Percentiles rank a stretch among this genome's conserved stretches.
These are phyloP conservation scores for Nemurella pictetii DNA, from an alignment of 2,888 invertebrate genomes.

Conservation along the genomic window DNA sequence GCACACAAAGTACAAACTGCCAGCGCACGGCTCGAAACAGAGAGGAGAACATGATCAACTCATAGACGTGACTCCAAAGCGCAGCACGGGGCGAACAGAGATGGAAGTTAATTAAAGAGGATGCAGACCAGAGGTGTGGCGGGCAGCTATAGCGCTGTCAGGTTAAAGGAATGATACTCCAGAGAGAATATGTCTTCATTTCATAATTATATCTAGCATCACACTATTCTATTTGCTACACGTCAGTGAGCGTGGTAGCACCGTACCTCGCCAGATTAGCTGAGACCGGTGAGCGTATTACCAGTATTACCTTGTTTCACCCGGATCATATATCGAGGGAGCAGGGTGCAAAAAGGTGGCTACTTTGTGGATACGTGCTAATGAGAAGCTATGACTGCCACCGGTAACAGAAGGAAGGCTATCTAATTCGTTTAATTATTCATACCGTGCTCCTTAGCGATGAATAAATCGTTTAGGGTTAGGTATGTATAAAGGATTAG, in stretches of 20 bases:
- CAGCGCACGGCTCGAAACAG: neutral
- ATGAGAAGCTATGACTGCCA: neutral
- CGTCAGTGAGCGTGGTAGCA: neutral
- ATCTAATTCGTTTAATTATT: neutral
- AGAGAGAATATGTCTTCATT: slow-evolving; percentile 5
- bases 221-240: neutral
- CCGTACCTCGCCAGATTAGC: neutral
- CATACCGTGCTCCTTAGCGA: neutral
- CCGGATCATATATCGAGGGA: neutral
- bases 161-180: slow-evolving; percentile 4
- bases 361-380: neutral
- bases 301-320: neutral
- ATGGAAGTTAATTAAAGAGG: slow-evolving; percentile 9
- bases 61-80: neutral
- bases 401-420: neutral
- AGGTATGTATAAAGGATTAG: neutral
- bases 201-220: neutral
- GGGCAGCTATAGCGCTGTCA: neutral
- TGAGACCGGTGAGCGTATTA: too few species aligned
- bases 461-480: neutral
- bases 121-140: neutral
- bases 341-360: neutral
- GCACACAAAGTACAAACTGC: too few species aligned
- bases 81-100: neutral
- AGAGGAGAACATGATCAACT: neutral